Conservation (phyloP, 2,888 invertebrate genomes). For the Dilophus febrilis region DNA sequence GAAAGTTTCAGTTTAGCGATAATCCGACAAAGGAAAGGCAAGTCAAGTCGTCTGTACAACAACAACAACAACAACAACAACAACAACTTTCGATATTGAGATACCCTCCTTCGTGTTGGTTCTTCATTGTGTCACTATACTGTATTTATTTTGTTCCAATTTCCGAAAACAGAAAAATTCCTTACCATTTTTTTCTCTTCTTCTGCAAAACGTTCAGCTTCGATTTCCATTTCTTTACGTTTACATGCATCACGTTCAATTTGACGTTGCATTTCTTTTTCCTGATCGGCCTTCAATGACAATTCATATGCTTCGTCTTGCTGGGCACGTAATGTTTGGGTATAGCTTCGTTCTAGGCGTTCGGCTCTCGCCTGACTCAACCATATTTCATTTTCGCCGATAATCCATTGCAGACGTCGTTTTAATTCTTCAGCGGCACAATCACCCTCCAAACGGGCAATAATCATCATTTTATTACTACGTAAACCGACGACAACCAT, state of each 20-base stretch:
- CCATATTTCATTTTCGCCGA: constrained; percentile 74
- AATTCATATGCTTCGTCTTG: constrained; percentile 91
- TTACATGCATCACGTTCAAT: constrained; percentile 38
- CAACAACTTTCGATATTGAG: too few species aligned
- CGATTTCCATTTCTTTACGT: constrained; percentile 32
- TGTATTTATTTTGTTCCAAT: too few species aligned
- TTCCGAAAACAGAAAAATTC: not conserved
- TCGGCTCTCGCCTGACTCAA: constrained; percentile 67
- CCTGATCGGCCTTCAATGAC: constrained; percentile 82
- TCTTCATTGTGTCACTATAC: too few species aligned
- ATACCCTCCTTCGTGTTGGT: too few species aligned
- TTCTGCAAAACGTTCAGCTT: constrained; percentile 33
- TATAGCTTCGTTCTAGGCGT: constrained; percentile 59
- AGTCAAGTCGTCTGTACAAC: too few species aligned
- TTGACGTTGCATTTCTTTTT: constrained; percentile 65
- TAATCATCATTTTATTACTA: constrained; percentile 84
- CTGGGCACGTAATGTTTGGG: constrained; percentile 69
- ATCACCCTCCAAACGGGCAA: constrained; percentile 76
- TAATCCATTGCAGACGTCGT: constrained; percentile 53
- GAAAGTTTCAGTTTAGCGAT: constrained; percentile 18
- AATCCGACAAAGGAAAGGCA: not conserved
- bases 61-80: too few species aligned
- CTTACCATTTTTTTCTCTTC: constrained; percentile 32
- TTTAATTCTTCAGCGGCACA: constrained; percentile 55
- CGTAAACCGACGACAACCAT: constrained; percentile 79